A percentile compares a stretch with the other conserved stretches of the same genome.
Conservation (phyloP, 2,888 invertebrate genomes). For the Hirtodrosophila alboralis region DNA sequence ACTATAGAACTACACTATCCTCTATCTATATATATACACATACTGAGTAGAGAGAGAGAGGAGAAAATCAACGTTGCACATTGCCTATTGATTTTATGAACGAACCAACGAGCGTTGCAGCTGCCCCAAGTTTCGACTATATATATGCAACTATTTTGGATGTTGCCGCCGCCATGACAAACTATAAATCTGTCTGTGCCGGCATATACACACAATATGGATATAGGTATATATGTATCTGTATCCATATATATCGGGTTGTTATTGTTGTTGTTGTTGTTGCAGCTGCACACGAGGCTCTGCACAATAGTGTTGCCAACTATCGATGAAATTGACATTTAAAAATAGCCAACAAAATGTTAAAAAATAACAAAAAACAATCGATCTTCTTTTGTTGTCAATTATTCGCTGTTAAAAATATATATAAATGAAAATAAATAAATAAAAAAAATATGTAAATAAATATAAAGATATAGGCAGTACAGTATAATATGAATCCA, state of each 20-base stretch:
- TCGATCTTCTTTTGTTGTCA: too few relatives aligned
- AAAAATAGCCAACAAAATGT: too few relatives aligned
- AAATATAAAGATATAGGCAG: too few relatives aligned
- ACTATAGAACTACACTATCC: too few relatives aligned
- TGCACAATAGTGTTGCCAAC: too few relatives aligned
- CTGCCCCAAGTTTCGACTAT: conserved; percentile 20
- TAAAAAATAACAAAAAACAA: too few relatives aligned
- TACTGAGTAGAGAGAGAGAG: neutral
- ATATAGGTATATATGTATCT: neutral
- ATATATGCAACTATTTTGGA: conserved; percentile 71
- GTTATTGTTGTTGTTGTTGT: conserved; percentile 30
- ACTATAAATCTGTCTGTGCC: conserved; percentile 77
- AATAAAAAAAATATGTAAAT: too few relatives aligned
- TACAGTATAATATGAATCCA: too few relatives aligned
- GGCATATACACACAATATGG: conserved; percentile 56
- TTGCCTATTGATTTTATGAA: conserved; percentile 75
- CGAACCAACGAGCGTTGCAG: conserved; percentile 49
- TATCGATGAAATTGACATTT: too few relatives aligned
- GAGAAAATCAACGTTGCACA: conserved; percentile 23
- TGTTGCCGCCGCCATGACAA: conserved; percentile 68
- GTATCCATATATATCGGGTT: conserved; percentile 16
- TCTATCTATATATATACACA: too few relatives aligned
- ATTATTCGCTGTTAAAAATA: too few relatives aligned
- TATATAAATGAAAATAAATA: too few relatives aligned
- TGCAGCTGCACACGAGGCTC: conserved; percentile 40